These are phyloP conservation scores for Leucophenga montana DNA, from an alignment of 2,888 invertebrate species.

Conservation along the genomic window DNA sequence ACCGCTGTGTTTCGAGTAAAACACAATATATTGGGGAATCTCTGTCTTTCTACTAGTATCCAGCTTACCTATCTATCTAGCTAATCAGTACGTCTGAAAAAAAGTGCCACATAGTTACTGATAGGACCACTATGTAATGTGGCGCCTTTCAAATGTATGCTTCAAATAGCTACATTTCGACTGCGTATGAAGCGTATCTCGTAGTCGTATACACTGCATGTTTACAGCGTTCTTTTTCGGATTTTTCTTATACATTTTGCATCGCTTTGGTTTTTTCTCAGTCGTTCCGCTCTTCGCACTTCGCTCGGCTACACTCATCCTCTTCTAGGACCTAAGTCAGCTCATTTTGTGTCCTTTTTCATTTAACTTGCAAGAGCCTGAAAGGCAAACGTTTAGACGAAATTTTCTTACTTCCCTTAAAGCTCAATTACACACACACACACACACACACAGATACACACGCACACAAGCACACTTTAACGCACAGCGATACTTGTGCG, in stretches of 20 bases:
- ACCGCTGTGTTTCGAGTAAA: too few species aligned
- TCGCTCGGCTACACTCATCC: not conserved
- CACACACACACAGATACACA: not conserved
- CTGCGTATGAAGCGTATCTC: too few species aligned
- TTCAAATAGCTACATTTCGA: too few species aligned
- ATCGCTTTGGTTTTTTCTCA: not conserved
- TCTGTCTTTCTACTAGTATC: too few species aligned
- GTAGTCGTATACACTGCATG: too few species aligned
- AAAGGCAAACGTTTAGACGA: not conserved
- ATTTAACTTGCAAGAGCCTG: not conserved
- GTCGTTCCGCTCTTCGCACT: not conserved
- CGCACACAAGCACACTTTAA: not conserved
- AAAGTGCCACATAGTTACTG: too few species aligned
- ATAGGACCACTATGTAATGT: too few species aligned
- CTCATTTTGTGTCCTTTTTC: not conserved
- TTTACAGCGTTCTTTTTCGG: not conserved
- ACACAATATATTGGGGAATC: too few species aligned
- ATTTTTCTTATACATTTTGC: not conserved
- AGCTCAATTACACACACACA: constrained; percentile 3
- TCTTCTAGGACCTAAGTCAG: not conserved
- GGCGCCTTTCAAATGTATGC: too few species aligned
- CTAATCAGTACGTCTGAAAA: too few species aligned
- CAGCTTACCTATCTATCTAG: too few species aligned
- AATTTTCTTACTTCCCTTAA: constrained; percentile 10
- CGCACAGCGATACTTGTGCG: not conserved